Base-by-base conservation (phyloP, 2,888 invertebrate genomes). In the Esperia sulphurella region DNA sequence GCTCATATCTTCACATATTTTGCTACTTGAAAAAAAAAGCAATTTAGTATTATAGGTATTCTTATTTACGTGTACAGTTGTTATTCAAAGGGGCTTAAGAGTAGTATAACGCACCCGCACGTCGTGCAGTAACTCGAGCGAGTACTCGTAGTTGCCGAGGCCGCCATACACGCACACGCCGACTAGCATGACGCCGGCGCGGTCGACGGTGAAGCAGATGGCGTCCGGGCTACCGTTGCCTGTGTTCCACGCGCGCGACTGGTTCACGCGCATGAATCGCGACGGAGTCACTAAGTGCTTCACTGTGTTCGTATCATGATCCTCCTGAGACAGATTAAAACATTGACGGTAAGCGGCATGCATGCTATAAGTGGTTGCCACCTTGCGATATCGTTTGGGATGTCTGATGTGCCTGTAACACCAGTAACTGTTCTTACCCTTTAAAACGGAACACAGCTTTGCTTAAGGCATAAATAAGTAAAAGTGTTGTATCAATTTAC, bases 191-290 rank as follows among this genome's bases (percentile, higher is more conserved):
- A 98, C 93, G 1, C 98, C 98, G 0, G 95, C 91, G 14, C 95
- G 92, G 85, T 99, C 98, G 8, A 98, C 98, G 33, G 95, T 94
- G 71, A 98, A 97, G 67, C 96, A 96, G 65, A 99, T 95, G 0
- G 98, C 98, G 84, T 99, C 99, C 0, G 98, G 97, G 8, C 97
- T 97, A 30, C 98, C 98, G 76, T 97, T 97, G 3, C 98, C 97
- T 0, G 98, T 97, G 77, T 98, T 98, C 99, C 99, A 99, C 0
- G 96, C 95, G 41, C 97, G 93, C 43, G 95, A 94, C 59, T 95
- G 94, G 76, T 97, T 98, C 41, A 96, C 95, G 43, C 97, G 93
- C 39, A 96, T 95, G 79, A 98, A 99, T 28, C 98, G 92, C 33
- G 96, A 95, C 0, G 97, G 96, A 0, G 98, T 97, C 41, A 95